Evolutionary conservation across 2,113 vertebrate genomes (phyloP).

Genomic region (Mixornis gularis): DNA sequence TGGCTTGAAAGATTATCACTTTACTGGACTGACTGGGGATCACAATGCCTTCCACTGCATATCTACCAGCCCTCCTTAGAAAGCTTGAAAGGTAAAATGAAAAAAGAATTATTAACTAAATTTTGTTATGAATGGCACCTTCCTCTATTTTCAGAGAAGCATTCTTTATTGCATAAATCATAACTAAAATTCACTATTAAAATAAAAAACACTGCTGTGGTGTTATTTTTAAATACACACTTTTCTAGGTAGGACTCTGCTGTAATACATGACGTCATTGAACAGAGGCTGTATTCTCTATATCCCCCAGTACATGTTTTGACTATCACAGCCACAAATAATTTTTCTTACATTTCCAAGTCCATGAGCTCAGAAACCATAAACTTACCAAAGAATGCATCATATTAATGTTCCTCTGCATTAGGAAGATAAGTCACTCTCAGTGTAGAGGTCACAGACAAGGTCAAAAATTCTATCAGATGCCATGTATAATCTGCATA

Average conservation of each 20-base stretch:
- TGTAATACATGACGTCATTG: background rate
- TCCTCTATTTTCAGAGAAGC: background rate
- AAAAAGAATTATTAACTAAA: background rate
- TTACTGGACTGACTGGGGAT: background rate
- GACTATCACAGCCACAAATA: background rate
- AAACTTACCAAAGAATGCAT: background rate
- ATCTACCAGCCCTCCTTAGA: background rate
- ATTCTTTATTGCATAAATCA: background rate
- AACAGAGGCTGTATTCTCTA: background rate
- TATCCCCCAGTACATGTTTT: fast-evolving
- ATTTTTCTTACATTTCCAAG: background rate
- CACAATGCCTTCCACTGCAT: background rate
- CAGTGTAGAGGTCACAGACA: background rate
- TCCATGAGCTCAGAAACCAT: background rate
- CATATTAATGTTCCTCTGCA: background rate
- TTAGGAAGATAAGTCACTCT: background rate
- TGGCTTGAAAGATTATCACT: background rate
- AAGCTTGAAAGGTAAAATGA: background rate
- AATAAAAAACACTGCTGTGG: background rate
- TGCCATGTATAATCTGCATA: background rate
- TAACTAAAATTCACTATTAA: background rate
- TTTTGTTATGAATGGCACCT: background rate
- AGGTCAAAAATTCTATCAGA: background rate
- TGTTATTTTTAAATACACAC: background rate
- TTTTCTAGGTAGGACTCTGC: background rate